These are phyloP conservation scores for Forbesichthys agassizii DNA, from an alignment of 2,113 vertebrate genomes.

Conservation along the genomic window DNA sequence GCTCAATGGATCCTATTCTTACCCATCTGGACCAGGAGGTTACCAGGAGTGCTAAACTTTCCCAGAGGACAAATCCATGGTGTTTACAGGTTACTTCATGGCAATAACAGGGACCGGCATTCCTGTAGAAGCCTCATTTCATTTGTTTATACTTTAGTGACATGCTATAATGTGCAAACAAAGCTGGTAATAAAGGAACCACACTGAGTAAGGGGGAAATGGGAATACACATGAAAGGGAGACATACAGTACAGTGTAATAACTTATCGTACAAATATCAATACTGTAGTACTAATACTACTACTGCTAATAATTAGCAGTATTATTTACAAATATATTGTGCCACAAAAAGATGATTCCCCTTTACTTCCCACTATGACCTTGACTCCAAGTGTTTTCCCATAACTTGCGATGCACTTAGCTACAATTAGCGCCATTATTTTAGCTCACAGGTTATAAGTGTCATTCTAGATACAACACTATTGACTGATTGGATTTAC, in stretches of 20 bases:
- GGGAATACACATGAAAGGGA: background rate
- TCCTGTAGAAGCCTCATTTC: conserved; percentile 15
- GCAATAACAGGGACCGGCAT: conserved; percentile 36
- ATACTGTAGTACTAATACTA: background rate
- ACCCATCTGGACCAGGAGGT: conserved; percentile 20
- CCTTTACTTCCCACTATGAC: too few relatives aligned
- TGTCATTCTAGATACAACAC: too few relatives aligned
- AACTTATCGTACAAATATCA: too few relatives aligned
- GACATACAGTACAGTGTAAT: too few relatives aligned
- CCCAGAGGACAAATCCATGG: conserved; percentile 19
- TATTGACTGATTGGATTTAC: too few relatives aligned
- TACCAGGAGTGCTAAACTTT: conserved; percentile 15
- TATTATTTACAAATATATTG: background rate
- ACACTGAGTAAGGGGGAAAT: background rate
- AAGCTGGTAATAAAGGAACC: background rate
- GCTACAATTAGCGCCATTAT: too few relatives aligned
- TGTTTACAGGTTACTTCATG: conserved; percentile 24
- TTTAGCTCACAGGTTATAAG: too few relatives aligned
- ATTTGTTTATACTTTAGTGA: conserved; percentile 25
- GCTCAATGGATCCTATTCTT: conserved; percentile 13
- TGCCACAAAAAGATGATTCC: background rate
- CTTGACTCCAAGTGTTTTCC: too few relatives aligned
- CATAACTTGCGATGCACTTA: too few relatives aligned
- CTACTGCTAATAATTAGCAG: background rate
- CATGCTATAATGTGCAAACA: conserved; percentile 8